Conservation (phyloP, 2,113 vertebrate species). For the Plecotus auritus region DNA sequence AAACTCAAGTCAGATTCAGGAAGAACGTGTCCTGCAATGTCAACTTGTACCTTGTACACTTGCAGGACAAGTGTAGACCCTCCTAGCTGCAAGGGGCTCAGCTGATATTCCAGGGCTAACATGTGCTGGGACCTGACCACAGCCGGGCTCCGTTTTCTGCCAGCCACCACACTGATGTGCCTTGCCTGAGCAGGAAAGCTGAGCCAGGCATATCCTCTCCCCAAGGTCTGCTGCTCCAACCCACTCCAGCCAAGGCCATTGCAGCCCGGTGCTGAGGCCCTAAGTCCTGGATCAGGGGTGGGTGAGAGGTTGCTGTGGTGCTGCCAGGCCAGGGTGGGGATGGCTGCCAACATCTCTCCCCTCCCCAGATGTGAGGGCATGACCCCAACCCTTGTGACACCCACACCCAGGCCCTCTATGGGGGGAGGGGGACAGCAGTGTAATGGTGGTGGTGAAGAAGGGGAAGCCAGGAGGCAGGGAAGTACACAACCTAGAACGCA, state of each 20-base stretch:
- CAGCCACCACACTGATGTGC: not conserved
- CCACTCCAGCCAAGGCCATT: not conserved
- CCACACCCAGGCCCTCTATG: not conserved
- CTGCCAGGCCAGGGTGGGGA: not conserved
- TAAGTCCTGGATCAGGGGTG: accelerated
- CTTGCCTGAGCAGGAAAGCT: accelerated
- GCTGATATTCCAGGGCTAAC: not conserved
- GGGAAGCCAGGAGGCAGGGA: not conserved
- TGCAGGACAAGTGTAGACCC: not conserved
- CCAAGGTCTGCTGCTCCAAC: not conserved
- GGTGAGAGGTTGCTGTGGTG: not conserved
- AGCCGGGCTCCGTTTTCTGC: not conserved
- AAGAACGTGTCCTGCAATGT: not conserved
- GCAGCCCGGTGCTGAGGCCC: not conserved
- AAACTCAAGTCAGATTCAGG: not conserved
- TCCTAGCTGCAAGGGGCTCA: not conserved
- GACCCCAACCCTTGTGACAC: not conserved
- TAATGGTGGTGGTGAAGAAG: not conserved
- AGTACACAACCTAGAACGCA: not conserved
- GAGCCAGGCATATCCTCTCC: not conserved
- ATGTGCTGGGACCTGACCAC: not conserved
- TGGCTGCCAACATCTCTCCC: not conserved
- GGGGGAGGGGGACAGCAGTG: not conserved
- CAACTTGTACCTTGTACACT: not conserved
- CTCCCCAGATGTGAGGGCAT: too few relatives aligned